These are phyloP conservation scores for Axinella damicornis DNA, from an alignment of 37 sponge, comb jelly and placozoan species.

Conservation along the genomic window DNA sequence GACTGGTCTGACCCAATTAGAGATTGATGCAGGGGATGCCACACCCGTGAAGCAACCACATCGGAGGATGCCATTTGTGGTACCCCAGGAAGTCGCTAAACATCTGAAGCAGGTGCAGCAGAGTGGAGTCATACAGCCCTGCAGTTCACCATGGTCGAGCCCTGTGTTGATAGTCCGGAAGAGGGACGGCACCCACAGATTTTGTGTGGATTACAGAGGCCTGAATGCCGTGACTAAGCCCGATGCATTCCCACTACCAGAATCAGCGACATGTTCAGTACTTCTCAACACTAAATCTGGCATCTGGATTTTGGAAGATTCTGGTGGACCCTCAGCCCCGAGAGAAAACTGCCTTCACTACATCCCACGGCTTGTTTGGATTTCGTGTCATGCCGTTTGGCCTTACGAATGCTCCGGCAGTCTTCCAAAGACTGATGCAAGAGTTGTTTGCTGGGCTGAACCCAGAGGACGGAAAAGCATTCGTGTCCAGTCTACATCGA, in stretches of 20 bases:
- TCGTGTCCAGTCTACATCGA: too few species aligned
- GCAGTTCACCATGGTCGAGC: not conserved
- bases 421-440: too few species aligned
- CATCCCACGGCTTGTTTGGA: too few species aligned
- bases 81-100: not conserved
- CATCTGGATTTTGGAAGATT: not conserved
- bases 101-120: not conserved
- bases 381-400: too few species aligned
- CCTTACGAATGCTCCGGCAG: too few species aligned
- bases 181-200: too few species aligned
- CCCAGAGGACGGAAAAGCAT: too few species aligned
- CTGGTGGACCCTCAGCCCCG: too few species aligned
- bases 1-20: not conserved
- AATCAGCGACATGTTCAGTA: not conserved
- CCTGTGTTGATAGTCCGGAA: too few species aligned
- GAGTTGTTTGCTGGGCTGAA: too few species aligned
- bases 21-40: not conserved
- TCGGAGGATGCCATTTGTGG: not conserved
- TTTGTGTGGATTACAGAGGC: not conserved
- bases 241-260: not conserved
- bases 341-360: too few species aligned
- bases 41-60: not conserved
- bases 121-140: not conserved
- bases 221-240: not conserved
- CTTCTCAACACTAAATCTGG: not conserved